These are phyloP conservation scores for Eudorcas thomsonii DNA, from an alignment of 2,113 vertebrate species.

Conservation along the genomic window DNA sequence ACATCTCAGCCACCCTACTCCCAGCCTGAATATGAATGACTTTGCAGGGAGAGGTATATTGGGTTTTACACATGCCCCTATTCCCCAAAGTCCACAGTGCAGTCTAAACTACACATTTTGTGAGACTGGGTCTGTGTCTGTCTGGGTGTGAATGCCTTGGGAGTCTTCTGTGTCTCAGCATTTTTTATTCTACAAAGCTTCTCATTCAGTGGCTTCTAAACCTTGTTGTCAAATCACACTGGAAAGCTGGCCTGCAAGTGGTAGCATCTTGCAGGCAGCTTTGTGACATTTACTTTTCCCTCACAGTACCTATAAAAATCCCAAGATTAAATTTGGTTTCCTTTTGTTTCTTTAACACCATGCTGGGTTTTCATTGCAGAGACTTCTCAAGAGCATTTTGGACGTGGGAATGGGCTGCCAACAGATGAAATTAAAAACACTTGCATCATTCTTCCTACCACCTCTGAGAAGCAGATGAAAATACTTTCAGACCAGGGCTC, in stretches of 20 bases:
- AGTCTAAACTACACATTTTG: not conserved
- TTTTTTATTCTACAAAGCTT: not conserved
- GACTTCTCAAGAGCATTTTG: constrained; percentile 34
- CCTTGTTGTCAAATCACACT: not conserved
- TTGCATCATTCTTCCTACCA: constrained; percentile 21
- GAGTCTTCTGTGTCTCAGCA: not conserved
- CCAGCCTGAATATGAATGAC: not conserved
- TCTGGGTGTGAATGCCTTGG: not conserved
- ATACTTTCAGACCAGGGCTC: constrained; percentile 16
- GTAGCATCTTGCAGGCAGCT: constrained; percentile 58
- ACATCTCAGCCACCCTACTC: not conserved
- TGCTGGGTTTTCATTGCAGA: constrained; percentile 44
- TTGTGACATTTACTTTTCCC: constrained; percentile 58
- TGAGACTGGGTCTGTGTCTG: not conserved
- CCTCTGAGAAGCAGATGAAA: constrained; percentile 34
- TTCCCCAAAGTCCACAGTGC: not conserved
- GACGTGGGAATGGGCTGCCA: constrained; percentile 49
- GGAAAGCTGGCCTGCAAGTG: constrained; percentile 35
- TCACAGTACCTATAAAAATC: constrained; percentile 49
- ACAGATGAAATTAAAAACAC: constrained; percentile 53
- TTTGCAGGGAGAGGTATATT: not conserved
- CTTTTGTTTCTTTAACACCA: constrained; percentile 63
- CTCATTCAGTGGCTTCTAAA: constrained; percentile 6
- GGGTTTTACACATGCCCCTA: not conserved
- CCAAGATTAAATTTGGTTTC: constrained; percentile 58